Conservation (phyloP, 2,888 invertebrate genomes). For the Coremacera marginata region DNA sequence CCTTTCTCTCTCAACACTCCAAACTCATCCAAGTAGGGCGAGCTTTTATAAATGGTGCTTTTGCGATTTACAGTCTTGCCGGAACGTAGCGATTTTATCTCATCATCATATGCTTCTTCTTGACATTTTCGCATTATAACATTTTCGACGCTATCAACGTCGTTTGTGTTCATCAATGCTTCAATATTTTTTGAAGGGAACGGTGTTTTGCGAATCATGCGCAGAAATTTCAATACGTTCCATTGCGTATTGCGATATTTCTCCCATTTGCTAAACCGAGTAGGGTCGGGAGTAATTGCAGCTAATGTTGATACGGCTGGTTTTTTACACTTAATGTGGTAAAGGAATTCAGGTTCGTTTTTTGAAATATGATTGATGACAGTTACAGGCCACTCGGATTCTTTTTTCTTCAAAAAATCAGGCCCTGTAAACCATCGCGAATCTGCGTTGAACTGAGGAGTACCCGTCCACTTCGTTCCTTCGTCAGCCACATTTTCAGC, state of each 20-base stretch:
- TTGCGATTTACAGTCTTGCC: background rate
- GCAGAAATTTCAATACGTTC: conserved; percentile 12
- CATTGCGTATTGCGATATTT: background rate
- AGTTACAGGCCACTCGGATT: conserved; percentile 13
- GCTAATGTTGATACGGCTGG: background rate
- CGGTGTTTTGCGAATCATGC: background rate
- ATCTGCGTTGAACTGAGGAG: background rate
- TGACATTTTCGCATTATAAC: conserved; percentile 1
- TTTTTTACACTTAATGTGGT: background rate
- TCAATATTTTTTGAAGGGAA: background rate
- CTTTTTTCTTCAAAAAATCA: background rate
- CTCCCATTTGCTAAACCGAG: conserved; percentile 30
- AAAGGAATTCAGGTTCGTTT: background rate
- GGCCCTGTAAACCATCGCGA: conserved; percentile 34
- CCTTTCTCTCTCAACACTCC: conserved; percentile 25
- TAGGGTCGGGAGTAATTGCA: background rate
- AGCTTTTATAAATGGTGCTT: conserved; percentile 6
- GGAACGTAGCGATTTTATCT: background rate
- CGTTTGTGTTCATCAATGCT: too few relatives aligned
- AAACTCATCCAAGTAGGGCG: conserved; percentile 22
- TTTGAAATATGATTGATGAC: background rate
- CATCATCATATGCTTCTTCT: conserved; percentile 16
- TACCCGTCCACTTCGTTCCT: background rate
- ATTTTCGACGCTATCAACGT: too few relatives aligned
- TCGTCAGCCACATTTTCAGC: conserved; percentile 6